A percentile compares a stretch with the other conserved stretches of the same genome.
Conservation (phyloP, 2,888 invertebrate species). For the Liposcelis brunnea region DNA sequence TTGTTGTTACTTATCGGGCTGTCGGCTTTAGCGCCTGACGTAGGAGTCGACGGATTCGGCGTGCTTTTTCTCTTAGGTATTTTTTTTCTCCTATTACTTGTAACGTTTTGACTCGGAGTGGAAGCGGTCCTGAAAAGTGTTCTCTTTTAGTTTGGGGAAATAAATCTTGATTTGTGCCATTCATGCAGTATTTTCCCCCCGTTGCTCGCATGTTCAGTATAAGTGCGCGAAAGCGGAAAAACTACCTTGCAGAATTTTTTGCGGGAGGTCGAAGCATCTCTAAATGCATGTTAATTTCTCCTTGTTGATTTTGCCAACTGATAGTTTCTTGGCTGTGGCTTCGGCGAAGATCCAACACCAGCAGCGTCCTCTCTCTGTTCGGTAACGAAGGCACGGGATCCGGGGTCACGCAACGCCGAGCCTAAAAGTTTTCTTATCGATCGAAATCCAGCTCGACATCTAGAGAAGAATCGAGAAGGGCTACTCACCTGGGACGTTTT, state of each 20-base stretch:
- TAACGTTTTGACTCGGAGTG: too few relatives aligned
- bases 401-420: slow-evolving; percentile 45
- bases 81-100: background rate
- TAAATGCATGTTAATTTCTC: too few relatives aligned
- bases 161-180: too few relatives aligned
- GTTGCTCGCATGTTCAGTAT: too few relatives aligned
- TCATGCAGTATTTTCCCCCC: too few relatives aligned
- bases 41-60: background rate
- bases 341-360: slow-evolving; percentile 53
- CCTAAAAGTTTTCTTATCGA: background rate
- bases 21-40: background rate
- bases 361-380: slow-evolving; percentile 38
- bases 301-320: slow-evolving; percentile 12
- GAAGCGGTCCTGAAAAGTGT: background rate
- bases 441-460: background rate
- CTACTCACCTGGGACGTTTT: slow-evolving; percentile 6
- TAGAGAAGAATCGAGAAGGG: background rate
- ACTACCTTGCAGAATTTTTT: too few relatives aligned
- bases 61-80: background rate
- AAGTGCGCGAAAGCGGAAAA: too few relatives aligned
- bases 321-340: slow-evolving; percentile 43
- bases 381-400: slow-evolving; percentile 37
- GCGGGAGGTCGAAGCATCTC: too few relatives aligned
- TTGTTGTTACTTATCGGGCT: too few relatives aligned
- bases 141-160: too few relatives aligned